Evolutionary conservation across 2,888 invertebrate species (phyloP).

Genomic region (Andrena haemorrhoa): DNA sequence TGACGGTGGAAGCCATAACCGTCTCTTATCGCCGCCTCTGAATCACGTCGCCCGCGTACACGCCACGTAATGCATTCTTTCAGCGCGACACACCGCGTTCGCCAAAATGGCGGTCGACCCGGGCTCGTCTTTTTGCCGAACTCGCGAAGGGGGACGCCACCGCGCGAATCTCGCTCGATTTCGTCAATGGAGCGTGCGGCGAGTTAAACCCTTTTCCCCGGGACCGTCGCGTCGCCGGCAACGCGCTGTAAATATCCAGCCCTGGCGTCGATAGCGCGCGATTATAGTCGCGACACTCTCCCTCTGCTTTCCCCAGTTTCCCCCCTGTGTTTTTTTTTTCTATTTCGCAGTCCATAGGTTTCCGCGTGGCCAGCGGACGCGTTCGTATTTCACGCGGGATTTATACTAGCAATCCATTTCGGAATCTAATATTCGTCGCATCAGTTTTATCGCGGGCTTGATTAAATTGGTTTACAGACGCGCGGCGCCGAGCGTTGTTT

Average conservation of each 20-base stretch:
- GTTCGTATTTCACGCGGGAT: conserved; percentile 60
- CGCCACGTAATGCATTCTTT: conserved; percentile 52
- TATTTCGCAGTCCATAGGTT: conserved; percentile 39
- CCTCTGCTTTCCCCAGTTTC: background rate
- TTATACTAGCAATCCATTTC: conserved; percentile 67
- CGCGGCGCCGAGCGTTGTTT: conserved; percentile 43
- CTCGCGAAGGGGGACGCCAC: too few species aligned
- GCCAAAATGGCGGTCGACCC: conserved; percentile 30
- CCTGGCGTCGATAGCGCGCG: conserved; percentile 29
- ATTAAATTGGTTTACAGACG: conserved; percentile 69
- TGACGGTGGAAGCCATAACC: too few species aligned
- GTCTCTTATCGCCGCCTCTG: background rate
- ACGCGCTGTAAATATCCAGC: conserved; percentile 41
- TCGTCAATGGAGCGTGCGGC: conserved; percentile 14
- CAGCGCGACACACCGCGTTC: conserved; percentile 22
- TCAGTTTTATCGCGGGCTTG: conserved; percentile 69
- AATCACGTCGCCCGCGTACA: conserved; percentile 19
- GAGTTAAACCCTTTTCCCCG: conserved; percentile 1
- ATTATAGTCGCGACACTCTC: conserved; percentile 29
- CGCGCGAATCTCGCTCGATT: background rate
- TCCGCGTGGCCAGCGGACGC: conserved; percentile 20
- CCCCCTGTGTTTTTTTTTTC: background rate
- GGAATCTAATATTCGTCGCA: conserved; percentile 63
- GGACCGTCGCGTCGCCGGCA: background rate
- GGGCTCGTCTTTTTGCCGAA: background rate